These are phyloP conservation scores for Cherax quadricarinatus DNA, from an alignment of 1,140 invertebrate species.

Conservation along the genomic window DNA sequence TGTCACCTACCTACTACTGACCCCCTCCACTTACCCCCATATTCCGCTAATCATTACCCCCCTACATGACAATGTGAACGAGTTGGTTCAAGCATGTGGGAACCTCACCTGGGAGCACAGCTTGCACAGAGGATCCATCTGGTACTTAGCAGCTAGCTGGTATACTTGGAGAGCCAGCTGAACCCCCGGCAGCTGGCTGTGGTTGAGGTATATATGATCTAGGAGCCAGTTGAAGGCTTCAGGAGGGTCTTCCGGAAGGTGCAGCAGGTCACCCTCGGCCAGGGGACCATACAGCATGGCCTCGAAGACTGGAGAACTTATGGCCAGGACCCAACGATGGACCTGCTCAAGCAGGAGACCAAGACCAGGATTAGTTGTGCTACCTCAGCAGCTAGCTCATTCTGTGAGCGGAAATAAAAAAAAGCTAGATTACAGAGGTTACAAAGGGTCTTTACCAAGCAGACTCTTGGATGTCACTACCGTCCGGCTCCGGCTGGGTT, in stretches of 20 bases:
- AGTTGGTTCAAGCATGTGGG: not conserved
- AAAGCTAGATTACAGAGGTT: not conserved
- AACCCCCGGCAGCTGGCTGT: slow-evolving; percentile 34
- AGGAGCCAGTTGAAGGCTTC: slow-evolving; percentile 53
- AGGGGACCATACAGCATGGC: slow-evolving; percentile 33
- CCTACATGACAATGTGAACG: no score
- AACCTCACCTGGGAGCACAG: slow-evolving; percentile 43
- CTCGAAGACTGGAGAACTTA: slow-evolving; percentile 64
- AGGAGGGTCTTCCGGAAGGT: slow-evolving; percentile 39
- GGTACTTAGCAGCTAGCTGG: slow-evolving; percentile 52
- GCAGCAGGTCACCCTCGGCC: slow-evolving; percentile 3
- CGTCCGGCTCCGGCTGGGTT: not conserved
- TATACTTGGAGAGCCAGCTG: slow-evolving; percentile 48
- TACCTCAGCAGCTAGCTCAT: not conserved
- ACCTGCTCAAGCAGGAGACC: slow-evolving; percentile 16
- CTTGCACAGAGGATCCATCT: slow-evolving; percentile 28
- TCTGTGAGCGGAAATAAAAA: not conserved
- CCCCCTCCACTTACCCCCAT: no score
- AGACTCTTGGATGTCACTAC: no score
- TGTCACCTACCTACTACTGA: no score
- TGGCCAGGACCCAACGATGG: slow-evolving; percentile 59
- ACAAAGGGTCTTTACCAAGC: no score
- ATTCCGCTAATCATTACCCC: no score
- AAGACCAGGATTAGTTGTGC: not conserved
- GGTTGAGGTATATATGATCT: slow-evolving; percentile 49